phyloP scores from a whole-genome alignment of 2,888 invertebrate species.

The Rhagonycha fulva region DNA sequence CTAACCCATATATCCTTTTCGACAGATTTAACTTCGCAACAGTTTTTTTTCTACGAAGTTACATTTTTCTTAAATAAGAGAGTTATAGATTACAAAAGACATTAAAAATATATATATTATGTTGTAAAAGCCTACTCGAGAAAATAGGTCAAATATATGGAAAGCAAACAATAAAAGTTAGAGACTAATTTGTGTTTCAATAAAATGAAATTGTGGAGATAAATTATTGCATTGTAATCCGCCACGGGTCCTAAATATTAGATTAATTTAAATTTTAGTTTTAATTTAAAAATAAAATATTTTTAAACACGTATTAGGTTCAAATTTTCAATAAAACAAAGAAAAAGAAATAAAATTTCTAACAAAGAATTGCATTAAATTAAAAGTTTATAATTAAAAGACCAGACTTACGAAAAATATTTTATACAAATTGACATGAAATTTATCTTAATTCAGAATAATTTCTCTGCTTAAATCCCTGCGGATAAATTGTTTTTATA shows the following conservation, averaged over 20 bases:
- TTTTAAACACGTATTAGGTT: too few species aligned
- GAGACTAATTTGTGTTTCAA: not conserved
- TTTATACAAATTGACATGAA: too few species aligned
- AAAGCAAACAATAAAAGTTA: not conserved
- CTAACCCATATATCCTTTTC: slow-evolving; percentile 2
- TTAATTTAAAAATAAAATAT: too few species aligned
- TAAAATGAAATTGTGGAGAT: not conserved
- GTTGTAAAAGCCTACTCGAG: not conserved
- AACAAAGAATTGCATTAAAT: too few species aligned
- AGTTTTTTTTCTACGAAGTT: not conserved
- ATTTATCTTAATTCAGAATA: too few species aligned
- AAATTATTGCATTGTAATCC: not conserved
- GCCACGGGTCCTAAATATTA: not conserved
- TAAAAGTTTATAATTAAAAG: too few species aligned
- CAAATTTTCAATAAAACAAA: too few species aligned
- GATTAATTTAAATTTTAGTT: not conserved
- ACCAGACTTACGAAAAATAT: too few species aligned
- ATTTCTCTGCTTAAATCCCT: too few species aligned
- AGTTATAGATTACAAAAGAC: not conserved
- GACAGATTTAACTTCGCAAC: slow-evolving; percentile 2
- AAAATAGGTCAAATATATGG: not conserved
- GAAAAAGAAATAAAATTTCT: too few species aligned
- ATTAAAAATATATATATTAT: not conserved
- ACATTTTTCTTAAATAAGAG: not conserved
- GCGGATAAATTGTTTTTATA: too few species aligned